Conservation (phyloP, 2,113 vertebrate species). For the Apus apus region DNA sequence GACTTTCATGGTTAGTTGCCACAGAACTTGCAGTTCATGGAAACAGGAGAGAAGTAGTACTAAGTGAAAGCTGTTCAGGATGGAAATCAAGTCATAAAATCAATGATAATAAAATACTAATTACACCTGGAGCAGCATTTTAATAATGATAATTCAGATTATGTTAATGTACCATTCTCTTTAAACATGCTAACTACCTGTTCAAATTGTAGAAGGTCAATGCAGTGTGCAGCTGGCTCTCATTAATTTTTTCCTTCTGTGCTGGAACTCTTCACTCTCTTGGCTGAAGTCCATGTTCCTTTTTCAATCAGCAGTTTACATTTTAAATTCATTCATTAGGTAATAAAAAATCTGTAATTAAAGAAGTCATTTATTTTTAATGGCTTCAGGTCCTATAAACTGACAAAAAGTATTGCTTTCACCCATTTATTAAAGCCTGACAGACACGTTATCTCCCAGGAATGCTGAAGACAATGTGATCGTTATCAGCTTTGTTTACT, state of each 20-base stretch:
- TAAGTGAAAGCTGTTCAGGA: not conserved
- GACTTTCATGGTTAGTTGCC: not conserved
- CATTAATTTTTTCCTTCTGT: slow-evolving; percentile 22
- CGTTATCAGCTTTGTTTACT: slow-evolving; percentile 16
- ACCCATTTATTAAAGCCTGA: slow-evolving; percentile 12
- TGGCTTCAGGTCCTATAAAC: not conserved
- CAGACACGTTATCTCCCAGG: not conserved
- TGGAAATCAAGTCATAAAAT: slow-evolving; percentile 26
- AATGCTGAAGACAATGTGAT: not conserved
- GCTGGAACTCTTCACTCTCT: not conserved
- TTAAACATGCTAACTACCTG: slow-evolving; percentile 49
- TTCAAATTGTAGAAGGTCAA: slow-evolving; percentile 31
- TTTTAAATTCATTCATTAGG: slow-evolving; percentile 54
- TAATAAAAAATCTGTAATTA: slow-evolving; percentile 67
- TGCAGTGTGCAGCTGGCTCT: not conserved
- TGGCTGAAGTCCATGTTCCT: slow-evolving; percentile 37
- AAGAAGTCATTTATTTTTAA: slow-evolving; percentile 61
- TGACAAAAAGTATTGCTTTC: slow-evolving; percentile 1
- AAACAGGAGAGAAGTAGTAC: not conserved
- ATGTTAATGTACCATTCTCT: slow-evolving; percentile 56
- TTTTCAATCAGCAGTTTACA: slow-evolving; percentile 62
- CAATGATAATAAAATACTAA: slow-evolving; percentile 62
- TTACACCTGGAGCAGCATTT: slow-evolving; percentile 44
- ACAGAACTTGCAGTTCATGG: not conserved
- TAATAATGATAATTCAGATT: slow-evolving; percentile 64